These are phyloP conservation scores for Hydrotaea cyrtoneurina DNA, from an alignment of 2,888 invertebrate species.

Conservation along the genomic window DNA sequence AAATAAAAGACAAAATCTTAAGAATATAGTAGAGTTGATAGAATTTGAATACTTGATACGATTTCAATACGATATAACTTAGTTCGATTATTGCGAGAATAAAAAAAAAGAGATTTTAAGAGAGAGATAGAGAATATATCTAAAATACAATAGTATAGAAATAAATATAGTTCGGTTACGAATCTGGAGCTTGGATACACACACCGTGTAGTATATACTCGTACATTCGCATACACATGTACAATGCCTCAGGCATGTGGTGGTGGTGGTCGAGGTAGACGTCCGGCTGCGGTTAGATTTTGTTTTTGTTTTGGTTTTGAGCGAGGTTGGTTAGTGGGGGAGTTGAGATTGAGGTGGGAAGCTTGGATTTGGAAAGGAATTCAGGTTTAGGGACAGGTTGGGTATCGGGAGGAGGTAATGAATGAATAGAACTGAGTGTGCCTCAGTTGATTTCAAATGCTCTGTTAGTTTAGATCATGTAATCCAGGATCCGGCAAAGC, in stretches of 20 bases:
- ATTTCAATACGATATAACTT: not conserved
- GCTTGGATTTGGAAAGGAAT: slow-evolving; percentile 44
- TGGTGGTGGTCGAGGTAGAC: slow-evolving; percentile 32
- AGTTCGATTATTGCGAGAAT: not conserved
- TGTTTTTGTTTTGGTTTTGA: slow-evolving; percentile 40
- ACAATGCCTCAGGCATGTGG: slow-evolving; percentile 12
- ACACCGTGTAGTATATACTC: slow-evolving; percentile 20
- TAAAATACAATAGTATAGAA: slow-evolving; percentile 34
- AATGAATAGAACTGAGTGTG: slow-evolving; percentile 13
- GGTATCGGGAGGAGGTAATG: slow-evolving; percentile 18
- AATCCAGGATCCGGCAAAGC: slow-evolving; percentile 35
- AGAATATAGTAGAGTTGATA: slow-evolving; percentile 22
- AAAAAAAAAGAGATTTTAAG: not conserved
- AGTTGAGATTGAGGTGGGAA: slow-evolving; percentile 49
- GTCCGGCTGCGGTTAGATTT: slow-evolving; percentile 42
- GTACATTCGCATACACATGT: slow-evolving; percentile 22
- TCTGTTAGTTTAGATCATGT: slow-evolving; percentile 42
- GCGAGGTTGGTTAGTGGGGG: slow-evolving; percentile 58
- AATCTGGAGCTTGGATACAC: slow-evolving; percentile 61
- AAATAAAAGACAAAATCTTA: slow-evolving; percentile 56
- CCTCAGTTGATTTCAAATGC: slow-evolving; percentile 26
- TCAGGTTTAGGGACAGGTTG: slow-evolving; percentile 5
- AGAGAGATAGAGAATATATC: slow-evolving; percentile 33
- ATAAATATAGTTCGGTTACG: slow-evolving; percentile 3
- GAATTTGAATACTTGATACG: not conserved